A percentile compares a stretch with the other conserved stretches of the same genome.
Conservation (phyloP, 2,888 invertebrate genomes). For the Cephus pygmeus region DNA sequence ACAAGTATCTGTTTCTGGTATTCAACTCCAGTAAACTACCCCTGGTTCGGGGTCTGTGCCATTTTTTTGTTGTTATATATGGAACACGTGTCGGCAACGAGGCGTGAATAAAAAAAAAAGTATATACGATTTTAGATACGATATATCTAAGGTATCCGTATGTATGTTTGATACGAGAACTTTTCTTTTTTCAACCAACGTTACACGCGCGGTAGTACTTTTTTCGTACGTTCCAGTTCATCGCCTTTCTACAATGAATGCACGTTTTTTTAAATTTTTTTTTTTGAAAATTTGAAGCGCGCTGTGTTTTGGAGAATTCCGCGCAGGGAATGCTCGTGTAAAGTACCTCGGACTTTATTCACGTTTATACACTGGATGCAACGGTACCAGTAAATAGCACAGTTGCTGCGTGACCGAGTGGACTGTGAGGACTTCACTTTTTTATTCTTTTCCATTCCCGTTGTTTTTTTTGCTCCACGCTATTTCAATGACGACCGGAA, state of each 20-base stretch:
- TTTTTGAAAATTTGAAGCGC: not conserved
- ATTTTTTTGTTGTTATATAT: not conserved
- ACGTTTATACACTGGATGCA: not conserved
- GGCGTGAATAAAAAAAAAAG: not conserved
- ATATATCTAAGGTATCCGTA: not conserved
- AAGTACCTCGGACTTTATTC: not conserved
- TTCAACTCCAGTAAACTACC: not conserved
- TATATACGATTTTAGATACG: constrained; percentile 19
- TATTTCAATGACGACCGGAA: constrained; percentile 13
- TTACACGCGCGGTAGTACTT: not conserved
- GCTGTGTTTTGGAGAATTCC: not conserved
- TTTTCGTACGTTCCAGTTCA: not conserved
- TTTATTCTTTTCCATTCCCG: not conserved
- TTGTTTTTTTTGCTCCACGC: not conserved
- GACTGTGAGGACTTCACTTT: not conserved
- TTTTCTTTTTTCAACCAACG: not conserved
- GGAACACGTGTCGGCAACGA: not conserved
- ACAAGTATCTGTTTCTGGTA: not conserved
- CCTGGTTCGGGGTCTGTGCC: not conserved
- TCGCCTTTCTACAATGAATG: not conserved
- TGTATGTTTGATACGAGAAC: not conserved
- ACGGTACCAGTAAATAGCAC: not conserved
- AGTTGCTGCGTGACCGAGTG: not conserved
- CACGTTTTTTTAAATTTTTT: not conserved
- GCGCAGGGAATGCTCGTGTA: not conserved